Percentiles rank a stretch among this genome's conserved stretches.
Evolutionary conservation across 2,888 invertebrate genomes (phyloP).

Genomic region (Tryphoninae sp.): DNA sequence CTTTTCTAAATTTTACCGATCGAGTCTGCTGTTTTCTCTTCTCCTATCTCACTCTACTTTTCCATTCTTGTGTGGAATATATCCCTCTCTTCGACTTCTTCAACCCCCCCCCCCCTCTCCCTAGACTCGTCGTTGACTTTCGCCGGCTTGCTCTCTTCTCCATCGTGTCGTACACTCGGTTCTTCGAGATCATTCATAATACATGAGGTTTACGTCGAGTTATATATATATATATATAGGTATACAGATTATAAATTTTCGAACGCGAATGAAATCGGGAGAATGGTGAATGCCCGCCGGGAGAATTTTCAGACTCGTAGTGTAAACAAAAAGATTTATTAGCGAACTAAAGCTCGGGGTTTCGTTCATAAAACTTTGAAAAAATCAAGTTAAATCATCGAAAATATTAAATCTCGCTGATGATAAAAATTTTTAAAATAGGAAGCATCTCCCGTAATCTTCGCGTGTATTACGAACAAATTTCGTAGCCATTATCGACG

Average conservation of each 20-base stretch:
- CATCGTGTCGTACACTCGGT: conserved; percentile 65
- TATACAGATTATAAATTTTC: conserved; percentile 73
- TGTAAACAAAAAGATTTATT: background rate
- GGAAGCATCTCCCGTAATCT: no score
- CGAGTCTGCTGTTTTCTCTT: conserved; percentile 55
- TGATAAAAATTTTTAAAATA: no score
- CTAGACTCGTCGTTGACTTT: background rate
- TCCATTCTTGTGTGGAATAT: background rate
- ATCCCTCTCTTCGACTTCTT: no score
- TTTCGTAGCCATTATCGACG: no score
- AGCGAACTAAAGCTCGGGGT: background rate
- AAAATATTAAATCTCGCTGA: no score
- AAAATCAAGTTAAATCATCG: no score
- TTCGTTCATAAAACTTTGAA: no score
- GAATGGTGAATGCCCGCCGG: background rate
- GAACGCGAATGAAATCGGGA: conserved; percentile 57
- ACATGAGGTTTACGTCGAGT: conserved; percentile 76
- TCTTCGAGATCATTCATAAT: conserved; percentile 75
- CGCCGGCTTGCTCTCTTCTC: background rate
- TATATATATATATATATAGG: conserved; percentile 29
- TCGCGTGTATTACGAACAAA: no score
- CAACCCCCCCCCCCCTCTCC: background rate
- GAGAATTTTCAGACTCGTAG: background rate
- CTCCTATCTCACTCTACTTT: conserved; percentile 35
- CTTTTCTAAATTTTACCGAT: conserved; percentile 66